phyloP scores from a whole-genome alignment of 1,140 invertebrate species.

The Hypsibius dujardini region DNA sequence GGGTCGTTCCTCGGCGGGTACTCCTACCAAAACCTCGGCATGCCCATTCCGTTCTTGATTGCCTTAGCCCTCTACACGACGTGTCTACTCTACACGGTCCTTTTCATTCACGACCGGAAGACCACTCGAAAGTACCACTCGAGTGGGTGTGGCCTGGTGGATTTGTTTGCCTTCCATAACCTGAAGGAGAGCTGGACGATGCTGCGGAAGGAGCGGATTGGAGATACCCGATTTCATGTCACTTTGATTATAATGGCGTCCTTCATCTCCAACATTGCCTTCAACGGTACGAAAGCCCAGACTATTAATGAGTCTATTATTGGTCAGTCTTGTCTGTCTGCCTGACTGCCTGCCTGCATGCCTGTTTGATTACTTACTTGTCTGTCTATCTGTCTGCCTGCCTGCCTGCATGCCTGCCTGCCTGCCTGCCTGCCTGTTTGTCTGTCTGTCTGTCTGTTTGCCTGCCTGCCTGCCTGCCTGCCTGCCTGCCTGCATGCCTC shows the following conservation, averaged over 20 bases:
- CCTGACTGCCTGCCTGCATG: too few species aligned
- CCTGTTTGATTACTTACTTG: too few species aligned
- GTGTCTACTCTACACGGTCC: neutral
- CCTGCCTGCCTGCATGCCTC: too few species aligned
- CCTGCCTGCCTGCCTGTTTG: too few species aligned
- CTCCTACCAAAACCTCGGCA: neutral
- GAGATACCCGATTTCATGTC: neutral
- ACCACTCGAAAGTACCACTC: neutral
- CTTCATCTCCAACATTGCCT: conserved; percentile 6
- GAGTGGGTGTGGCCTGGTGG: neutral
- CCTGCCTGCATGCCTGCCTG: too few species aligned
- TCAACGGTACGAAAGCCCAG: neutral
- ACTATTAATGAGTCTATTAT: too few species aligned
- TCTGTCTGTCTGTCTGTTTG: too few species aligned
- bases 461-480: too few species aligned
- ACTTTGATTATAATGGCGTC: neutral
- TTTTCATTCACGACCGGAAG: neutral
- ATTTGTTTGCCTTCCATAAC: neutral
- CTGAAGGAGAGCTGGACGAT: neutral
- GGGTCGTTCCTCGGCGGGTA: neutral
- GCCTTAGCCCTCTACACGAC: neutral
- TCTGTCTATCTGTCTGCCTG: too few species aligned
- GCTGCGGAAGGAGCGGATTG: neutral
- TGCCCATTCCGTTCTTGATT: neutral
- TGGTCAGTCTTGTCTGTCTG: too few species aligned